These are phyloP conservation scores for Patagioenas fasciata DNA, from an alignment of 2,113 vertebrate species.

Conservation along the genomic window DNA sequence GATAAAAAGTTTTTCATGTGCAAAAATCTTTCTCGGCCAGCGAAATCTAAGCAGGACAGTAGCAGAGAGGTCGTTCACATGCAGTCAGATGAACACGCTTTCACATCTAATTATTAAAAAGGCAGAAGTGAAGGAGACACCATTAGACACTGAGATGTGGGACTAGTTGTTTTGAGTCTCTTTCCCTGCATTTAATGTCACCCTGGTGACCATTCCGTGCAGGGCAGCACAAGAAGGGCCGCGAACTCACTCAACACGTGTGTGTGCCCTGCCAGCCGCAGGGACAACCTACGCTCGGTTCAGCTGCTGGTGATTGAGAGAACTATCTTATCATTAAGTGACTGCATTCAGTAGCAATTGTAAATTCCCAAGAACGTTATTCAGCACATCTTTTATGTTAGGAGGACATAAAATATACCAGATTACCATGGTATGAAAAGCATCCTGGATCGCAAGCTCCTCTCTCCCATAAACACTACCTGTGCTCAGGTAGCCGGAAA, in stretches of 20 bases:
- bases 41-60: not conserved
- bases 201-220: not conserved
- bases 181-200: not conserved
- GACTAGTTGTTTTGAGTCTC: not conserved
- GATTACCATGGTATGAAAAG: slow-evolving; percentile 45
- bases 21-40: slow-evolving; percentile 16
- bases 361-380: not conserved
- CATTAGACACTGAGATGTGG: not conserved
- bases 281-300: not conserved
- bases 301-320: not conserved
- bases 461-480: slow-evolving; percentile 18
- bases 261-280: not conserved
- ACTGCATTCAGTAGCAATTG: not conserved
- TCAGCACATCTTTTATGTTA: not conserved
- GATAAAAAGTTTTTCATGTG: not conserved
- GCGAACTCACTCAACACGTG: not conserved
- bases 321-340: not conserved
- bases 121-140: not conserved
- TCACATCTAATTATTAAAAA: not conserved
- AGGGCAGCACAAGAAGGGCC: not conserved
- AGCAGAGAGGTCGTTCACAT: not conserved
- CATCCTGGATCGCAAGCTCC: slow-evolving; percentile 34
- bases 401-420: not conserved
- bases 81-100: not conserved
- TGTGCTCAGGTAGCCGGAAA: slow-evolving; percentile 46